A percentile compares a stretch with the other conserved stretches of the same genome.
These are phyloP conservation scores for Ciona savignyi DNA, from an alignment of 23 tunicate species.

Conservation along the genomic window DNA sequence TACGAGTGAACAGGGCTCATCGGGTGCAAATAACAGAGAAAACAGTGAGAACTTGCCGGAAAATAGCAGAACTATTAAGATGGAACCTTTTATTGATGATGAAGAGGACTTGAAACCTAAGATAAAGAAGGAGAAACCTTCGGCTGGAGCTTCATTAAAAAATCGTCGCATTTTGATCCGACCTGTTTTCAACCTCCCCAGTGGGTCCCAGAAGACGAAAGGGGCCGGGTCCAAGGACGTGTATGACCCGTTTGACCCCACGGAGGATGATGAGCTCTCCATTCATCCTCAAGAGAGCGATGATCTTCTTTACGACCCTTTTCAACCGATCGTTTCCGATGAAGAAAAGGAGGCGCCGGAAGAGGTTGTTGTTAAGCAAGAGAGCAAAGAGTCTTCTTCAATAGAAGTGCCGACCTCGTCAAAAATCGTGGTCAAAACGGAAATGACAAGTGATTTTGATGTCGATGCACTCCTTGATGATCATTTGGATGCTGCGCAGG, in stretches of 20 bases:
- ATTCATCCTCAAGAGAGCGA: constrained; percentile 12
- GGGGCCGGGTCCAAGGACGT: not conserved
- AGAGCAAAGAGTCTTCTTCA: not conserved
- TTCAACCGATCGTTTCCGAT: constrained; percentile 74
- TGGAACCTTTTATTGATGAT: not conserved
- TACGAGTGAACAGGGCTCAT: not conserved
- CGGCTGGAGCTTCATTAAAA: not conserved
- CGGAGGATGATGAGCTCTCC: constrained; percentile 21
- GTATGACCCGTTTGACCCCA: constrained; percentile 49
- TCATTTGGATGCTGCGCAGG: constrained; percentile 1
- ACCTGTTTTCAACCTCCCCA: constrained; percentile 51
- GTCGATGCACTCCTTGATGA: constrained; percentile 18
- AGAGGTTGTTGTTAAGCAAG: not conserved
- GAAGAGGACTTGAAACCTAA: not conserved
- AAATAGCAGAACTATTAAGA: not conserved
- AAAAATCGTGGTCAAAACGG: not conserved
- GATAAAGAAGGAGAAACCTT: not conserved
- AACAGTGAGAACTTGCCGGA: not conserved
- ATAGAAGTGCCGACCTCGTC: too few species aligned
- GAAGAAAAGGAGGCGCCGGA: constrained; percentile 39
- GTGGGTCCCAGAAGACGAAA: not conserved
- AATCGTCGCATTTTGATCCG: constrained; percentile 32
- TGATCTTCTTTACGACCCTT: constrained; percentile 70
- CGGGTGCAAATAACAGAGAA: not conserved
- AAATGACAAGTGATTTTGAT: constrained; percentile 1